Conservation (phyloP, 2,888 invertebrate species). For the Andrena trimmerana region DNA sequence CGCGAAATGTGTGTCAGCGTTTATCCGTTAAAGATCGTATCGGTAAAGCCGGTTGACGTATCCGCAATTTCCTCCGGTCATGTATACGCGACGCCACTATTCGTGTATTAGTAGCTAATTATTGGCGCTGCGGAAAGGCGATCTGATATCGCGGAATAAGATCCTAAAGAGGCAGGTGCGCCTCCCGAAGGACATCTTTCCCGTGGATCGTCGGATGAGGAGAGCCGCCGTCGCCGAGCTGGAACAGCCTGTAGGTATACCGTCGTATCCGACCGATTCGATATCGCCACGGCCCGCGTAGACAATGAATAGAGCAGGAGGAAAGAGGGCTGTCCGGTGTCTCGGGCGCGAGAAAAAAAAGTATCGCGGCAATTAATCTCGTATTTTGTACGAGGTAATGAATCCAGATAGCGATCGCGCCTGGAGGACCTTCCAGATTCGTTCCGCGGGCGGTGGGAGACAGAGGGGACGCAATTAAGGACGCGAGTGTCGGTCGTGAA, state of each 20-base stretch:
- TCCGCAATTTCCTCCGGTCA: constrained; percentile 4
- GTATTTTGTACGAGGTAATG: constrained; percentile 77
- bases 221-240: constrained; percentile 51
- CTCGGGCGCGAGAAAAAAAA: constrained; percentile 53
- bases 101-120: constrained; percentile 47
- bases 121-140: constrained; percentile 35
- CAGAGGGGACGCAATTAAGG: constrained; percentile 40
- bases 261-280: constrained; percentile 50
- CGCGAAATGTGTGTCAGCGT: constrained; percentile 6
- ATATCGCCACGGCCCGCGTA: constrained; percentile 47
- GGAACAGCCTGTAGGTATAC: constrained; percentile 46
- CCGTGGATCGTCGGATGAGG: constrained; percentile 46
- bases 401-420: constrained; percentile 72
- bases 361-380: constrained; percentile 79
- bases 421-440: constrained; percentile 66
- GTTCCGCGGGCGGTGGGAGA: constrained; percentile 37
- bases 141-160: constrained; percentile 63
- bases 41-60: constrained; percentile 8
- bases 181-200: constrained; percentile 61
- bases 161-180: constrained; percentile 67
- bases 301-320: constrained; percentile 56
- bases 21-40: constrained; percentile 19
- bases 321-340: constrained; percentile 56
- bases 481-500: background rate
- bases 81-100: constrained; percentile 20